Conservation (phyloP, 2,113 vertebrate genomes). For the Phaethon lepturus region DNA sequence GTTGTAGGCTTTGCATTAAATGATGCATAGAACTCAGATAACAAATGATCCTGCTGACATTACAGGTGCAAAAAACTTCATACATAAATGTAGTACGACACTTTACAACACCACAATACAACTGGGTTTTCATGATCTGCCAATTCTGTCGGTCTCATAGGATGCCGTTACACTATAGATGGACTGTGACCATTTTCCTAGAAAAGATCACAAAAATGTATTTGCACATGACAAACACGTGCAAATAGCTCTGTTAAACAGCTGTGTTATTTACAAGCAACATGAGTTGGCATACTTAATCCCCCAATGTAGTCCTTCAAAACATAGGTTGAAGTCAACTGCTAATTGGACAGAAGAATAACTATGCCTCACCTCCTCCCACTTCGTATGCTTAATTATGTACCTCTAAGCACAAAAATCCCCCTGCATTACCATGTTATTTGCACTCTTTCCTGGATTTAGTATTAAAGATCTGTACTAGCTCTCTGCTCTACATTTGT, state of each 20-base stretch:
- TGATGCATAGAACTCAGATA: neutral
- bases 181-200: neutral
- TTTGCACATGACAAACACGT: neutral
- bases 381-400: slow-evolving; percentile 10
- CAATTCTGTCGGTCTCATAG: neutral
- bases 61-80: neutral
- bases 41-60: neutral
- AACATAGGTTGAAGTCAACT: slow-evolving; percentile 45
- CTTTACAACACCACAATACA: neutral
- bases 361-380: neutral
- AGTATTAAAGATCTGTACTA: neutral
- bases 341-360: slow-evolving; percentile 10
- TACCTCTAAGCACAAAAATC: neutral
- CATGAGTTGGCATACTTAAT: neutral
- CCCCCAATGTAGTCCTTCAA: neutral
- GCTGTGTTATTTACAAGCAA: neutral
- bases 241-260: neutral
- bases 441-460: neutral
- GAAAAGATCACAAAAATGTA: neutral
- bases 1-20: neutral
- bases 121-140: neutral
- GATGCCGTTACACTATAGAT: neutral
- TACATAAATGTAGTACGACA: neutral
- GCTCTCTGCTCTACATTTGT: neutral
- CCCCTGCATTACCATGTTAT: neutral